Base-by-base conservation (phyloP, 1,140 invertebrate species). In the Euura saliciscinereae region DNA sequence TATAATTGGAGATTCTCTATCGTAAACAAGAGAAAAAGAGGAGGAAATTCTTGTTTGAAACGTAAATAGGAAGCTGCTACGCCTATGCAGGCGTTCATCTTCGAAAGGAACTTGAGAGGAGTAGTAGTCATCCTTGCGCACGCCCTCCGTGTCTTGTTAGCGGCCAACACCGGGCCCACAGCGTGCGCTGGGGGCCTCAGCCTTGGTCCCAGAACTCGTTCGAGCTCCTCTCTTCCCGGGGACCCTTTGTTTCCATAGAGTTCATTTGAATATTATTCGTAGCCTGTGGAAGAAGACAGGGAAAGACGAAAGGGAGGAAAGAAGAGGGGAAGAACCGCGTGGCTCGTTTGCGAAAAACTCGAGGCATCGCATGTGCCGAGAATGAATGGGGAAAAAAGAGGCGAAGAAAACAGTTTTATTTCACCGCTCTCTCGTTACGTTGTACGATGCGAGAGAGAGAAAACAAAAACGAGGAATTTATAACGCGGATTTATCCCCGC, bases 111-210 rank as follows among this genome's bases (percentile, higher is more conserved):
- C 51, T 59, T n/a, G 51, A 59, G 51, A 59, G 6, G 51, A 59
- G 51, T n/a, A 59, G 51, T 59, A 59, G 51, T 59, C 3, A 59
- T 59, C 51, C 51, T 59, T 59, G 51, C 51, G 51, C 51, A 59
- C 51, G 51, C 51, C 51, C 51, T 59, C 51, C 51, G 13, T n/a
- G 51, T 59, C 51, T 59, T 59, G 51, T 59, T 59, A 59, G 51
- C 51, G 51, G 13, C 3, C 51, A 59, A 3, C 51, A 6, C 13
- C 51, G 13, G 51, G 5, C 51, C 51, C 51, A 59, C 28, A 28
- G 28, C 28, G 0, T 28, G 28, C 51, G 51, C 51, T 59, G 51
- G 51, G 51, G 51, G 51, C 51, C 51, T 59, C 51, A 6, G 51
- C 51, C 51, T 59, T 59, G 10, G 8, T 59, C 13, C 51, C 51